These are phyloP conservation scores for Enteromius afrohamiltoni DNA, from an alignment of 2,797 vertebrate species.

Conservation along the genomic window DNA sequence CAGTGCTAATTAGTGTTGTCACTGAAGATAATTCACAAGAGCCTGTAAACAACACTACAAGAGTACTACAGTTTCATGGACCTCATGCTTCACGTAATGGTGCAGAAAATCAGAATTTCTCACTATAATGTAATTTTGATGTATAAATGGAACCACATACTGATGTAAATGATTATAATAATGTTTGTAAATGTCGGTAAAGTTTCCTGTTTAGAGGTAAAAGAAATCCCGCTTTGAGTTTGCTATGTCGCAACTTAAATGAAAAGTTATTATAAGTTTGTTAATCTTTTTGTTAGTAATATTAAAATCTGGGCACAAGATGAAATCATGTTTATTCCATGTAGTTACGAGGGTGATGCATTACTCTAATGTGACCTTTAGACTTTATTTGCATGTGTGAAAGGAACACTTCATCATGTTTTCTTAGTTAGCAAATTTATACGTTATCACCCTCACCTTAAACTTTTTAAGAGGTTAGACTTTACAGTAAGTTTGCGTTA, in stretches of 20 bases:
- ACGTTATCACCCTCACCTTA: neutral
- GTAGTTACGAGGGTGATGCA: neutral
- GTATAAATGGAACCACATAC: conserved; percentile 39
- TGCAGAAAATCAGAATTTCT: conserved; percentile 28
- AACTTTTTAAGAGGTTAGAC: neutral
- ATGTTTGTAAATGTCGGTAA: neutral
- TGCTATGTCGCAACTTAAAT: neutral
- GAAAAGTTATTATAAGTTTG: neutral
- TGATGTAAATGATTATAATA: conserved; percentile 6
- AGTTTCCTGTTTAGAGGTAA: neutral
- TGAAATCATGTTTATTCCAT: neutral
- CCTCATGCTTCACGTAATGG: conserved; percentile 9
- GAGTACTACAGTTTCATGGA: conserved; percentile 15
- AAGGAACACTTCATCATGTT: neutral
- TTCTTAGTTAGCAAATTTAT: neutral
- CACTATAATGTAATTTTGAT: conserved; percentile 29
- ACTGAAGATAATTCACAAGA: conserved; percentile 40
- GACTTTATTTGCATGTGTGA: conserved; percentile 10
- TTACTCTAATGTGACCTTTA: conserved; percentile 5
- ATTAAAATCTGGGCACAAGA: neutral
- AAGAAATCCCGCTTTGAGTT: neutral
- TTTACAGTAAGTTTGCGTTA: neutral
- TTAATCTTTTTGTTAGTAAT: neutral
- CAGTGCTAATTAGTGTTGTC: conserved; percentile 53
- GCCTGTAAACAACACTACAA: conserved; percentile 37